phyloP scores from a whole-genome alignment of 1,140 invertebrate genomes.

The Littorina saxatilis region DNA sequence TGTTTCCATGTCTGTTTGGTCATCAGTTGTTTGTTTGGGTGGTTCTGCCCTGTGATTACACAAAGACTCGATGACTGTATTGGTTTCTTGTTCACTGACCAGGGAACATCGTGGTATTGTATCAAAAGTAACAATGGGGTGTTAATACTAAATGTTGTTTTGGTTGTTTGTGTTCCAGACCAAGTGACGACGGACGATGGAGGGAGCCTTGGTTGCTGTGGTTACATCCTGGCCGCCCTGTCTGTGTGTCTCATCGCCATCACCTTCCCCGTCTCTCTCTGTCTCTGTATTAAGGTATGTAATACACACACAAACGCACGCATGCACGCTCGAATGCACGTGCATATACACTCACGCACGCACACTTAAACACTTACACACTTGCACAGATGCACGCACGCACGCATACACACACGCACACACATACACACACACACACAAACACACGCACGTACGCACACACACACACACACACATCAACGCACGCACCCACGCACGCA shows the following conservation, averaged over 20 bases:
- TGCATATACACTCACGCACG: neutral
- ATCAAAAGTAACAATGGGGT: too few relatives aligned
- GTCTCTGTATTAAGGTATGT: conserved; percentile 86
- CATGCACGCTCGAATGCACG: neutral
- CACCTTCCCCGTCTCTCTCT: conserved; percentile 96
- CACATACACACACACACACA: too few relatives aligned
- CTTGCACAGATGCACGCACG: neutral
- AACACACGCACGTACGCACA: too few relatives aligned
- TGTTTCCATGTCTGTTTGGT: neutral
- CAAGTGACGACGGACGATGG: conserved; percentile 29
- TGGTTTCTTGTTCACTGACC: too few relatives aligned
- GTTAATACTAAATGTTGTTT: too few relatives aligned
- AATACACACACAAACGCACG: neutral
- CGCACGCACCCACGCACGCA: neutral
- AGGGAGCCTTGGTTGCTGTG: conserved; percentile 83
- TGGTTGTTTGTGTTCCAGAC: conserved; percentile 24
- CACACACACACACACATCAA: too few relatives aligned
- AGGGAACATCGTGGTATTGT: too few relatives aligned
- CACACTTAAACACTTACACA: neutral
- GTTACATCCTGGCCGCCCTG: conserved; percentile 88
- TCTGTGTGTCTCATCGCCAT: conserved; percentile 91
- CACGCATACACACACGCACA: neutral
- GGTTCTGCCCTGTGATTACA: too few relatives aligned
- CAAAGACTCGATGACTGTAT: too few relatives aligned
- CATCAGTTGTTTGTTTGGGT: too few relatives aligned